Base-by-base conservation (phyloP, 2,888 invertebrate species). In the Eupeodes luniger region DNA sequence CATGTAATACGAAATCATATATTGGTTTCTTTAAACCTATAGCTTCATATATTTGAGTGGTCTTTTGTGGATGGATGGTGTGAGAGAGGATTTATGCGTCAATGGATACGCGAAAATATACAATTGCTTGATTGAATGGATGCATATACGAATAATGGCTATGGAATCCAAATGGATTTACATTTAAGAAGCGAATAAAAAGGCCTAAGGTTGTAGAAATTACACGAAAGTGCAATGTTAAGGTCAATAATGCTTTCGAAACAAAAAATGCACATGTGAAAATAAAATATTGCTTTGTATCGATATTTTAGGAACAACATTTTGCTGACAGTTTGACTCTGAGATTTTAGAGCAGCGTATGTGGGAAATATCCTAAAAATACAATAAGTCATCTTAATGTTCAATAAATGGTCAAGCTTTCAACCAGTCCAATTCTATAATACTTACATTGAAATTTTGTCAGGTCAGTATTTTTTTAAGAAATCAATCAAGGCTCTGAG, bases 1-100 rank as follows among this genome's bases (percentile, higher is more conserved):
- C 85, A 61, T 85, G 81, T 89, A 81, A 81, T 85, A 76, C 82
- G 85, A 81, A 85, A 79, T 85, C 81, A 77, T 74, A 75, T 78
- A 74, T 67, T 40, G 40, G 40, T 40, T 9, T 4, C 6, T 40
- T 9, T 40, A 9, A 9, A 7, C 5, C 40, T 27, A 27, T 27
- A 27, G 27, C 2, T 27, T 40, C 40, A 7, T 40, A 9, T 5
- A 40, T 40, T 5, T 40, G 40, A 7, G 5, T 4, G 40, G 40
- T 5, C 0, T 5, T 5, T 5, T 53, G 67, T 81, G 81, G 88
- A 84, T 88, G 81, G 81, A 85, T 88, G 78, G 88, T 85, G 85
- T 85, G 82, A 89, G 85, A 66, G 66, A 89, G 85, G 89, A 89
- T 89, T 89, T 89, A 89, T 89, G 89, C 85, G 89, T 85, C 85